Evolutionary conservation across 2,797 vertebrate genomes (phyloP).

Genomic region (Capromys pilorides): DNA sequence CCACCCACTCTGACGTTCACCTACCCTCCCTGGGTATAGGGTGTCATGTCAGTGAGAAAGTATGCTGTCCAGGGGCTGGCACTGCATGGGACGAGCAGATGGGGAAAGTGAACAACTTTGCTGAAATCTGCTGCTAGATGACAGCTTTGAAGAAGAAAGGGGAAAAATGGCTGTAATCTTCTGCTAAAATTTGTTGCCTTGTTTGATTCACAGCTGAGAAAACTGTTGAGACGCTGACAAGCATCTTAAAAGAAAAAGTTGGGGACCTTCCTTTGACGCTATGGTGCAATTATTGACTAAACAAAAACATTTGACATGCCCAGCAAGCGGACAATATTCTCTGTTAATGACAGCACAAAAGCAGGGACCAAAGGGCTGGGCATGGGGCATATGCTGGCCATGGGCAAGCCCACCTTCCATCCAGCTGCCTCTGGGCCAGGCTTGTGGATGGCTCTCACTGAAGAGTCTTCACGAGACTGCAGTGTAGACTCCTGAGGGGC

Average conservation of each 20-base stretch:
- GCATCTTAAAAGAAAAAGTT: slow-evolving; percentile 68
- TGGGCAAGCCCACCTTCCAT: neutral
- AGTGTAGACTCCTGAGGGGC: neutral
- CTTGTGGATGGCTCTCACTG: neutral
- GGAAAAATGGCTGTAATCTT: slow-evolving; percentile 60
- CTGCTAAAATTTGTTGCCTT: slow-evolving; percentile 58
- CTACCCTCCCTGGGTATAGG: neutral
- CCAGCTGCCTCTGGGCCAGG: neutral
- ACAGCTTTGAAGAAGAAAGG: slow-evolving; percentile 49
- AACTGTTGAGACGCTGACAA: slow-evolving; percentile 60
- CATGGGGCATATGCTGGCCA: neutral
- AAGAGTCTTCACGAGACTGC: neutral
- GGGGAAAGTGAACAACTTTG: neutral
- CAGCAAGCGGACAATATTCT: neutral
- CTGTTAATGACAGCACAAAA: neutral
- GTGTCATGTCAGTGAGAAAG: neutral
- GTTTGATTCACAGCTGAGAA: slow-evolving; percentile 68
- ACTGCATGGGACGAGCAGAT: neutral
- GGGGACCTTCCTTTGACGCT: slow-evolving; percentile 10
- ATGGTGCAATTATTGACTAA: neutral
- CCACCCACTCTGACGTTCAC: too few species aligned
- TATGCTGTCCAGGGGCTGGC: neutral
- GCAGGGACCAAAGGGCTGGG: neutral
- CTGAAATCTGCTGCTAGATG: slow-evolving; percentile 33
- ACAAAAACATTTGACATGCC: neutral